Conservation (phyloP, 2,888 invertebrate genomes). For the Gymnosoma rotundatum region DNA sequence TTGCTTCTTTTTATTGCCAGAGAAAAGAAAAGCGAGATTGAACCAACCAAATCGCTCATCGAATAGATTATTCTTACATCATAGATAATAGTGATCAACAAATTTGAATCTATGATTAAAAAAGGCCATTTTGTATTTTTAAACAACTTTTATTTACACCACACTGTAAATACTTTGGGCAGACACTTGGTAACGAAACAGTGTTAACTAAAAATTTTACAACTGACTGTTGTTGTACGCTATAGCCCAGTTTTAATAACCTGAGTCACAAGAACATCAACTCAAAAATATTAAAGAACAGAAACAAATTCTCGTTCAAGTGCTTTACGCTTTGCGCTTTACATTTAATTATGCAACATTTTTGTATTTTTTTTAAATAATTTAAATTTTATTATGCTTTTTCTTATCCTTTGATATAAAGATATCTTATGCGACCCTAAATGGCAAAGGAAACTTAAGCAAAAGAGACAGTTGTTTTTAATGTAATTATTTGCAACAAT, state of each 20-base stretch:
- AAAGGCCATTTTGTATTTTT: too few species aligned
- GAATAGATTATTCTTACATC: too few species aligned
- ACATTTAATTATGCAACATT: not conserved
- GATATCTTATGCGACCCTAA: conserved; percentile 20
- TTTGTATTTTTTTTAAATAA: not conserved
- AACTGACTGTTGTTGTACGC: not conserved
- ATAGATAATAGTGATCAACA: too few species aligned
- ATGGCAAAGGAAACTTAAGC: conserved; percentile 45
- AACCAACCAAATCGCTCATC: too few species aligned
- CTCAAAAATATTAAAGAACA: not conserved
- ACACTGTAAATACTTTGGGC: not conserved
- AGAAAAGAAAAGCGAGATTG: too few species aligned
- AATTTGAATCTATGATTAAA: too few species aligned
- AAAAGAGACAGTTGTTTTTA: conserved; percentile 47
- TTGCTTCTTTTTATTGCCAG: too few species aligned
- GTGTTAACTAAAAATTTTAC: not conserved
- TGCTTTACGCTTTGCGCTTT: conserved; percentile 1
- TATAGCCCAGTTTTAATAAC: conserved; percentile 43
- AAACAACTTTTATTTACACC: too few species aligned
- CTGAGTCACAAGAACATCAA: conserved; percentile 33
- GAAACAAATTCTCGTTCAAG: conserved; percentile 30
- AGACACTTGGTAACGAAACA: not conserved
- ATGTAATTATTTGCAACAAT: conserved; percentile 65
- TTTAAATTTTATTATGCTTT: not conserved
- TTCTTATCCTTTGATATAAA: conserved; percentile 10